phyloP scores from a whole-genome alignment of 2,797 vertebrate species.

The Kryptopterus vitreolus region DNA sequence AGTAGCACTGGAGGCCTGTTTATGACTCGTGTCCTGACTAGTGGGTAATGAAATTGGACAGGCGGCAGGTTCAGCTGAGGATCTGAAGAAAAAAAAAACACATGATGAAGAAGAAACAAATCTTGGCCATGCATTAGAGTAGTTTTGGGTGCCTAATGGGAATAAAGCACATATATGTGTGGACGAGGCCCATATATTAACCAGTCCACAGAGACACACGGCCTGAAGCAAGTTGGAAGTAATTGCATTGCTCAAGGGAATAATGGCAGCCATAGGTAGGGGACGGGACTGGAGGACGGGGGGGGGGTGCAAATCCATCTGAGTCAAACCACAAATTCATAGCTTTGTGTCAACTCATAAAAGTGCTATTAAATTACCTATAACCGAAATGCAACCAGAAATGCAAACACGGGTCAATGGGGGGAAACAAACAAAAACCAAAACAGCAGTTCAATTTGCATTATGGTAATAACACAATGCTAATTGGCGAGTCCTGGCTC shows the following conservation, averaged over 20 bases:
- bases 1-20: constrained; percentile 58
- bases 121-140: constrained; percentile 7
- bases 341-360: not conserved
- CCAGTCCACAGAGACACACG: not conserved
- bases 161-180: not conserved
- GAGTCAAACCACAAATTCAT: not conserved
- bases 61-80: constrained; percentile 70
- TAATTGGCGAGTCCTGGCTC: not conserved
- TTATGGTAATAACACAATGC: not conserved
- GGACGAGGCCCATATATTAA: not conserved
- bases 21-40: constrained; percentile 45
- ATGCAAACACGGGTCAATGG: not conserved
- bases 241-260: not conserved
- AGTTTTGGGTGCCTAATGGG: not conserved
- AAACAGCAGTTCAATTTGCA: not conserved
- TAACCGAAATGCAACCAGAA: not conserved
- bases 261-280: not conserved
- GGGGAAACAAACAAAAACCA: too few relatives aligned
- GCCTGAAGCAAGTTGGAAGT: not conserved
- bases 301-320: not conserved
- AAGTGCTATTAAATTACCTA: not conserved
- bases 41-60: constrained; percentile 71
- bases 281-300: too few relatives aligned
- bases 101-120: not conserved
- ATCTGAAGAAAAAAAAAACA: constrained; percentile 60